Base-by-base conservation (phyloP, 2,797 vertebrate species). In the Cynodonichthys magdalenae region DNA sequence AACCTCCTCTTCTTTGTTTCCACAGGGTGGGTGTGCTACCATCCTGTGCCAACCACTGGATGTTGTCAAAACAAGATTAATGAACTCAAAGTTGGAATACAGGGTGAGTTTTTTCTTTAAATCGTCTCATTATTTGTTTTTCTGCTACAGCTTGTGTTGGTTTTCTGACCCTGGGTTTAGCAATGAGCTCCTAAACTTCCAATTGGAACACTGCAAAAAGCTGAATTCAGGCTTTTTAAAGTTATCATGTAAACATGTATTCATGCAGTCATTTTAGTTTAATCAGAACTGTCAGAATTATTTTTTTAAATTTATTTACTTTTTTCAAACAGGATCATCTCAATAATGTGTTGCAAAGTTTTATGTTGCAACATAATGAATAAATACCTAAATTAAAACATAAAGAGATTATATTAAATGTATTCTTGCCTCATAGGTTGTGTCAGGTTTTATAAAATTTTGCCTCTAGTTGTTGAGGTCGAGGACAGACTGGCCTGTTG, bases 11-110 rank as follows among this genome's bases (percentile, higher is more conserved):
- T 53, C 18, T 2, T 47, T 39, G 42, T 52, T 41, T 62, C 6
- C n/a, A 0, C 74, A 95, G 94, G 95, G 95, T 0, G 93, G 94
- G 2, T 94, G 94, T 46, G 94, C 94, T 75, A 95, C 93, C 0
- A 78, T 95, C 76, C 87, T 96, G 29, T 96, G 94, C 77, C 94
- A 96, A 84, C 94, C 94, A 5, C 80, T 96, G 53, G 94, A 96
- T 0, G 95, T 95, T 54, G 80, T 96, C 50, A 97, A 96, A 90
- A 97, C 95, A 0, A 92, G 95, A 20, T 83, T 95, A 62, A 96
- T 95, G 94, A 97, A 94, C 66, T 92, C 94, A 52, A 94, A 94
- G n/a, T 92, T 93, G 34, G 94, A 95, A 77, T 95, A 95, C 34
- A 62, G 27, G 85, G 94, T 95, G 79, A 90, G 80, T 54, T 47